phyloP scores from a whole-genome alignment of 2,888 invertebrate genomes.

The Agrochola lota region DNA sequence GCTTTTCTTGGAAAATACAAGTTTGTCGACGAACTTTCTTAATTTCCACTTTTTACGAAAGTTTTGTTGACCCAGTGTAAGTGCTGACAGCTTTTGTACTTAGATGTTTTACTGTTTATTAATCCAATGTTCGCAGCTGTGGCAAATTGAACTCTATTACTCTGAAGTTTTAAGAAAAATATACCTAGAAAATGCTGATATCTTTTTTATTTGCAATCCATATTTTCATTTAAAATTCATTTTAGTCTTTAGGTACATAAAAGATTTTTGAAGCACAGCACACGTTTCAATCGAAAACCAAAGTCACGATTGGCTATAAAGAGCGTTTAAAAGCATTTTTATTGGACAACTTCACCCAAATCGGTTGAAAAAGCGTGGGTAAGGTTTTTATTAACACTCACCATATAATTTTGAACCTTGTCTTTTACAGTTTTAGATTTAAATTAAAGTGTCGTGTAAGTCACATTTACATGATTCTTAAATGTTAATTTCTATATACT shows the following conservation, averaged over 20 bases:
- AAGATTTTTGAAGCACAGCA: not conserved
- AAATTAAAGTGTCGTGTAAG: not conserved
- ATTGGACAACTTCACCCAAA: constrained; percentile 55
- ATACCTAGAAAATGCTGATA: not conserved
- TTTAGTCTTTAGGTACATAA: too few relatives aligned
- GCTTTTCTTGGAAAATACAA: constrained; percentile 17
- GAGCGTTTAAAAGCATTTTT: constrained; percentile 51
- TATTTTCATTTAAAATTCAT: too few relatives aligned
- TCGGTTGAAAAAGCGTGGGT: constrained; percentile 44
- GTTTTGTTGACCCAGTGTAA: constrained; percentile 7
- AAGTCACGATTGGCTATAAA: constrained; percentile 41
- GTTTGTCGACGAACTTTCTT: constrained; percentile 16
- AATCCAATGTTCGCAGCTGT: too few relatives aligned
- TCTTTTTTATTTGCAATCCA: too few relatives aligned
- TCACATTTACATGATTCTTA: constrained; percentile 24
- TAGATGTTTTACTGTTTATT: not conserved
- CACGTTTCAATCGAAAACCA: constrained; percentile 25
- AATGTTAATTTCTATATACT: constrained; percentile 23
- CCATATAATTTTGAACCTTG: constrained; percentile 11
- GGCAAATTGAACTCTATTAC: not conserved
- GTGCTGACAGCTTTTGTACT: not conserved
- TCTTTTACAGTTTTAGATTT: rapidly evolving
- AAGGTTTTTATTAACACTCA: constrained; percentile 8
- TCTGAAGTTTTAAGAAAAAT: not conserved
- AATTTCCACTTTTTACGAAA: constrained; percentile 3